Conservation (phyloP, 2,888 invertebrate species). For the Lasioglossum morio region DNA sequence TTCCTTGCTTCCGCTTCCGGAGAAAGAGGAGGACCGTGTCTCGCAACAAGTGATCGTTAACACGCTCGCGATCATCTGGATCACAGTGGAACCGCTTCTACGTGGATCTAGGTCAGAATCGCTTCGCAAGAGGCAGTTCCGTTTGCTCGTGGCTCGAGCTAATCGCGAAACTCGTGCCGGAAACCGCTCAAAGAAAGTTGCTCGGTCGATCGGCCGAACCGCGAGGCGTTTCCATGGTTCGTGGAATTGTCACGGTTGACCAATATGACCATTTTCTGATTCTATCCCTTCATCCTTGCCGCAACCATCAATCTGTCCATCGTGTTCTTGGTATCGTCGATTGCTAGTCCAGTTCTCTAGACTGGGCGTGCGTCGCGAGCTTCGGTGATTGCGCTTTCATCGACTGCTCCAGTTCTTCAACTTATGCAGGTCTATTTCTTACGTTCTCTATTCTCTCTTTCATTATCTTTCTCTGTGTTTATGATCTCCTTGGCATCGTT, state of each 20-base stretch:
- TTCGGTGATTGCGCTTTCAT: neutral
- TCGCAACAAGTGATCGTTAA: conserved; percentile 55
- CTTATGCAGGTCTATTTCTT: neutral
- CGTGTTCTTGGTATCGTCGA: neutral
- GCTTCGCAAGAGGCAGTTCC: neutral
- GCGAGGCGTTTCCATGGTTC: neutral
- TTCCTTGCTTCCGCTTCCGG: conserved; percentile 26
- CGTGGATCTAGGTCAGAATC: conserved; percentile 1
- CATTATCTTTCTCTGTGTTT: no score
- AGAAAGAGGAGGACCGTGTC: conserved; percentile 18
- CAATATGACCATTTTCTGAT: neutral
- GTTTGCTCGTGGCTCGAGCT: neutral
- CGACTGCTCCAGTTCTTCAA: neutral
- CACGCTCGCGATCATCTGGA: conserved; percentile 48
- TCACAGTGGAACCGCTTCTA: conserved; percentile 10
- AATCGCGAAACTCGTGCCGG: conserved; percentile 1
- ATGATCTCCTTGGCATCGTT: neutral
- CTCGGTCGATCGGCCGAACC: neutral
- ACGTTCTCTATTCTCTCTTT: neutral
- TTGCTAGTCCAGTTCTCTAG: neutral
- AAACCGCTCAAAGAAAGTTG: conserved; percentile 1
- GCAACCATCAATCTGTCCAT: neutral
- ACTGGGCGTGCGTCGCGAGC: neutral
- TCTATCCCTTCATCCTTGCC: neutral
- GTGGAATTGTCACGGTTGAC: neutral